Conservation (phyloP, 2,113 vertebrate species). For the Colius striatus region DNA sequence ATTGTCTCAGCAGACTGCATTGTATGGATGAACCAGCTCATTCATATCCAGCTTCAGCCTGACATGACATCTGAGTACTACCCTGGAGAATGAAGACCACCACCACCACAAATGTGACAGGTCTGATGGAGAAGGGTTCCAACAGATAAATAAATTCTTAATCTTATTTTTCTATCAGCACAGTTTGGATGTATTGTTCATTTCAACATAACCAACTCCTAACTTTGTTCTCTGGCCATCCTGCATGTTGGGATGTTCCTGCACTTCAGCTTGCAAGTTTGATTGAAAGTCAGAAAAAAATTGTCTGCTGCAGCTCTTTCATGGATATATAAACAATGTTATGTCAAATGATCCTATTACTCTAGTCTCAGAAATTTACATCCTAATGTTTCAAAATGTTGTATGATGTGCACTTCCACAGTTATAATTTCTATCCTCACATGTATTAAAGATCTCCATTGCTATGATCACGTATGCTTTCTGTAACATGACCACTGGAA, state of each 20-base stretch:
- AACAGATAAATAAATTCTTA: background rate
- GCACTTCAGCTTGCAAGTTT: background rate
- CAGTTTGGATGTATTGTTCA: background rate
- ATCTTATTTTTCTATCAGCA: background rate
- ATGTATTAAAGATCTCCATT: background rate
- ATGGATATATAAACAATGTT: background rate
- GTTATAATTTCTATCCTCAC: constrained; percentile 1
- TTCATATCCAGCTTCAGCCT: background rate
- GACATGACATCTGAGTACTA: background rate
- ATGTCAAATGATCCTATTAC: constrained; percentile 40
- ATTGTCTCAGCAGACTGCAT: background rate
- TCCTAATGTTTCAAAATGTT: constrained; percentile 46
- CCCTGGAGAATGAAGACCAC: background rate
- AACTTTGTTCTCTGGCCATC: background rate
- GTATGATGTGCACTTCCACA: background rate
- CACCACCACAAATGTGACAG: background rate
- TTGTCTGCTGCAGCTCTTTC: background rate
- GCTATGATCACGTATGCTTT: background rate
- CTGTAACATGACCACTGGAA: constrained; percentile 14
- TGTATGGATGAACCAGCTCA: background rate
- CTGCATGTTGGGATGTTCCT: background rate
- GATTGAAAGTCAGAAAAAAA: too few species aligned
- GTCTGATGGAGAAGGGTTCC: background rate
- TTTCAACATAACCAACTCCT: background rate
- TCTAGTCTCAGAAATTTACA: constrained; percentile 53